Conservation (phyloP, 2,113 vertebrate species). For the Osmerus mordax region DNA sequence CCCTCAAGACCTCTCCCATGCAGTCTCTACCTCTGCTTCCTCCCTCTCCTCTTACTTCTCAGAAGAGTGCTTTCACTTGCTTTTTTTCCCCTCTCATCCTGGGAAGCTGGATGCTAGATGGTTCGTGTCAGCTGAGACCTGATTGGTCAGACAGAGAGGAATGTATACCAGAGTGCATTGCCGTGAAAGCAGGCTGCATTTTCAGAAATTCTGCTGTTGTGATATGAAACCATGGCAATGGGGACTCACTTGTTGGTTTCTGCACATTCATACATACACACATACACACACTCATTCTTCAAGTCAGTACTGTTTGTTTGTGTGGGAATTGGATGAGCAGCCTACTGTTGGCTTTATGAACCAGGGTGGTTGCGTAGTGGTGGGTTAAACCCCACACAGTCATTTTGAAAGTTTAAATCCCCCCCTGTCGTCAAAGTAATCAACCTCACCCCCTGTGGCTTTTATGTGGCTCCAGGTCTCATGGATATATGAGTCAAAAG, state of each 20-base stretch:
- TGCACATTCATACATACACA: neutral
- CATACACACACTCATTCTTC: neutral
- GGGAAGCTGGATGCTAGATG: neutral
- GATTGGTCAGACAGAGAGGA: neutral
- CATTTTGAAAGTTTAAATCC: neutral
- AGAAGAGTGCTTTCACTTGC: neutral
- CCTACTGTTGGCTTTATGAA: neutral
- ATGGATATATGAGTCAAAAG: neutral
- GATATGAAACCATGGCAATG: neutral
- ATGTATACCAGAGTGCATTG: neutral
- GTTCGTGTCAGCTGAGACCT: neutral
- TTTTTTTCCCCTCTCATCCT: neutral
- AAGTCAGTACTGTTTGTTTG: no score
- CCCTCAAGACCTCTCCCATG: constrained; percentile 2
- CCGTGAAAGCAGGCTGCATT: neutral
- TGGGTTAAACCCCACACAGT: neutral
- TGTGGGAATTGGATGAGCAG: no score
- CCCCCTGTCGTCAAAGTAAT: neutral
- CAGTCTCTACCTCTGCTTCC: neutral
- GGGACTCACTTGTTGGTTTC: neutral
- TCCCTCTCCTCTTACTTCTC: neutral
- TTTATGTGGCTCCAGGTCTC: neutral
- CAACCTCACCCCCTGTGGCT: neutral
- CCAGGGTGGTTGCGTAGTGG: neutral
- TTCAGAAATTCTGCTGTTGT: neutral